Evolutionary conservation across 2,888 invertebrate genomes (phyloP), one percentile per base, ranked within the genome.

Genomic region (Eudemis profundana): DNA sequence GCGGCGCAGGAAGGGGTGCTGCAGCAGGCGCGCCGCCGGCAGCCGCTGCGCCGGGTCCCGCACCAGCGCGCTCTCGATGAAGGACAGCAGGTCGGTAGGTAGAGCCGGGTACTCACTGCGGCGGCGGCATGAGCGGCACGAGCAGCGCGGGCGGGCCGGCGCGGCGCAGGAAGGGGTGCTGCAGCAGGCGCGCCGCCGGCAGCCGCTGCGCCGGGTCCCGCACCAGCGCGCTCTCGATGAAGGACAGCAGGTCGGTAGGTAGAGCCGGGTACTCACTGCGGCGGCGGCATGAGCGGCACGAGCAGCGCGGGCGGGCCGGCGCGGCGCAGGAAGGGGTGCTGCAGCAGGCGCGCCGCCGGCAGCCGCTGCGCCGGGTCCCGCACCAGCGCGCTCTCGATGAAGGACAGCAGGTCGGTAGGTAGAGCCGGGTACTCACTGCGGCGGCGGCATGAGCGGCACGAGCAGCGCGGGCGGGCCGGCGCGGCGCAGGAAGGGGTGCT

Each of bases 1-100:
- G 97, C 56, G 96, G 95, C 7, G 99, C 99, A 1, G 98, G 95
- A 53, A 97, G 98, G 98, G 98, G 93, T 99, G 99, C 23, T 99
- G 95, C 42, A 98, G 98, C 63, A 99, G 93, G n/a, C 95, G n/a
- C 98, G 76, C 96, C 94, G 97, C 96, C 83, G n/a, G n/a, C n/a
- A n/a, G n/a, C n/a, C n/a, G n/a, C n/a, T n/a, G n/a, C n/a, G n/a
- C n/a, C n/a, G n/a, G n/a, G n/a, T n/a, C n/a, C n/a, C n/a, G n/a
- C n/a, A n/a, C n/a, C n/a, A n/a, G n/a, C n/a, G n/a, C n/a, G n/a
- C n/a, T n/a, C n/a, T n/a, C n/a, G n/a, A n/a, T n/a, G n/a, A n/a
- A n/a, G n/a, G n/a, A n/a, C n/a, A n/a, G n/a, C n/a, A n/a, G n/a
- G n/a, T n/a, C n/a, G n/a, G n/a, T n/a, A n/a, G n/a, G n/a, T n/a